These are phyloP conservation scores for Tetropium fuscum DNA, from an alignment of 2,888 invertebrate species.

Conservation along the genomic window DNA sequence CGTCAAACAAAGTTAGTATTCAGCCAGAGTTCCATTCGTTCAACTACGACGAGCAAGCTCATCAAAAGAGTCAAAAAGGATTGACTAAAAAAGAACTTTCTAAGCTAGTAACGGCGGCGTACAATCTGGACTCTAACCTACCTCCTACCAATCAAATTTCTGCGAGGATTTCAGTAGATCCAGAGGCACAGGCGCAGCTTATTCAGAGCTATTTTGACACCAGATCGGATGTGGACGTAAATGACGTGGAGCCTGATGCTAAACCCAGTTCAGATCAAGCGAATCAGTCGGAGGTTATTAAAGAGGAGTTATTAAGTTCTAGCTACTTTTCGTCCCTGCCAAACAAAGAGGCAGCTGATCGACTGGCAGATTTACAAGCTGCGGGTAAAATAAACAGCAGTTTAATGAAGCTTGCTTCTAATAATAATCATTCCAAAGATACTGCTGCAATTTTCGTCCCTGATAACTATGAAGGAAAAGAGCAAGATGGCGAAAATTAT, in stretches of 20 bases:
- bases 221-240: constrained; percentile 37
- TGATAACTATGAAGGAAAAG: constrained; percentile 50
- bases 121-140: constrained; percentile 42
- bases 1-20: constrained; percentile 64
- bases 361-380: constrained; percentile 71
- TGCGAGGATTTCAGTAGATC: constrained; percentile 35
- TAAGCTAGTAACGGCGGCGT: constrained; percentile 50
- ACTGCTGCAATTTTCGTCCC: constrained; percentile 70
- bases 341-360: constrained; percentile 73
- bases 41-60: constrained; percentile 66
- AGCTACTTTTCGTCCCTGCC: constrained; percentile 72
- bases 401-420: constrained; percentile 59
- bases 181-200: constrained; percentile 53
- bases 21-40: constrained; percentile 65
- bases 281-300: constrained; percentile 22
- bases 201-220: constrained; percentile 56
- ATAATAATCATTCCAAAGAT: constrained; percentile 63
- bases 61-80: constrained; percentile 46
- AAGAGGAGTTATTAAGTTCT: constrained; percentile 63
- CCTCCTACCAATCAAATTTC: constrained; percentile 9
- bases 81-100: constrained; percentile 40
- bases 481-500: constrained; percentile 25
- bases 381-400: constrained; percentile 68
- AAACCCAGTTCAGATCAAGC: constrained; percentile 40
- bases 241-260: constrained; percentile 53